Percentiles rank a stretch among this genome's conserved stretches.
phyloP scores from a whole-genome alignment of 2,797 vertebrate genomes.

The Periparus ater region DNA sequence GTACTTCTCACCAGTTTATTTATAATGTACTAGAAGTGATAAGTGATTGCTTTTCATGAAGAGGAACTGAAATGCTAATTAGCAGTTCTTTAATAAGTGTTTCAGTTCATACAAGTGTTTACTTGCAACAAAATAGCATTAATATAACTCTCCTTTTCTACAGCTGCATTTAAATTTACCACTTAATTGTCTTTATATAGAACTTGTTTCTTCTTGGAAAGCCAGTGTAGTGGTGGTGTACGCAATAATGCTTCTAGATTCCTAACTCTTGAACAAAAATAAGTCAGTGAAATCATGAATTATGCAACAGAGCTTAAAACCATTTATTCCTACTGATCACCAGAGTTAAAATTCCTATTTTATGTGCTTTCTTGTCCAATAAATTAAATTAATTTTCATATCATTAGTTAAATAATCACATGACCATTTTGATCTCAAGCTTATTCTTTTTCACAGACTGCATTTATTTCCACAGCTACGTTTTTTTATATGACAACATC shows the following conservation, averaged over 20 bases:
- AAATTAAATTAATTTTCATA: not conserved
- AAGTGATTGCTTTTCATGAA: conserved; percentile 23
- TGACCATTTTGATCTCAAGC: not conserved
- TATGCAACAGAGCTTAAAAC: not conserved
- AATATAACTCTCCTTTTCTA: not conserved
- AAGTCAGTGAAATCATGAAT: not conserved
- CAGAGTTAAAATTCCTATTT: not conserved
- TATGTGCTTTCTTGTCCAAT: not conserved
- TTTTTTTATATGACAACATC: not conserved
- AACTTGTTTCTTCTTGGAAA: conserved; percentile 16
- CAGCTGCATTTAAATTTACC: not conserved
- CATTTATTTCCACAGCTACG: not conserved
- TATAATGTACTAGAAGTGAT: not conserved
- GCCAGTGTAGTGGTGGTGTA: not conserved
- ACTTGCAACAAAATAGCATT: not conserved
- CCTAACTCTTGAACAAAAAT: not conserved
- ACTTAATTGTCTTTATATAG: not conserved
- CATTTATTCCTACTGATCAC: not conserved
- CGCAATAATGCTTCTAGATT: not conserved
- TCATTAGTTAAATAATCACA: not conserved
- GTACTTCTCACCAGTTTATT: not conserved
- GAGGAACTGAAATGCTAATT: not conserved
- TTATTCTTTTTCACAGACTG: not conserved
- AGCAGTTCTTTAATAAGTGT: not conserved
- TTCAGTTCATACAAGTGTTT: conserved; percentile 4